These are phyloP conservation scores for Dynastes hyllus DNA, from an alignment of 2,888 invertebrate genomes.

Conservation along the genomic window DNA sequence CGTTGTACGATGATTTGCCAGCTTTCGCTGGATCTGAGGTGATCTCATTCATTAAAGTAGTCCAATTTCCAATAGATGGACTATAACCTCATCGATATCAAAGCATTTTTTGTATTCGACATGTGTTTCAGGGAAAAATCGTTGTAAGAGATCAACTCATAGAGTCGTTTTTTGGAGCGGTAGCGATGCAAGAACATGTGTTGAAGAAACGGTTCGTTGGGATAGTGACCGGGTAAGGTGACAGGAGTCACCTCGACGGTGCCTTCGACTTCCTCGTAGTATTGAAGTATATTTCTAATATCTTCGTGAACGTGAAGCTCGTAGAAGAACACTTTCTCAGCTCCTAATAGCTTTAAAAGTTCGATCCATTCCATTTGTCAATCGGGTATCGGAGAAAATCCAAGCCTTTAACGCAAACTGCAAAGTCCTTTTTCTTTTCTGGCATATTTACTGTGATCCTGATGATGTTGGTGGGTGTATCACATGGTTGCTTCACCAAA, in stretches of 20 bases:
- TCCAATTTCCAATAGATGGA: constrained; percentile 85
- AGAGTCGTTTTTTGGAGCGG: constrained; percentile 90
- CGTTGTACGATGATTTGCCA: constrained; percentile 72
- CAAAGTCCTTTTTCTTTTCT: constrained; percentile 79
- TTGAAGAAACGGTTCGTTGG: constrained; percentile 87
- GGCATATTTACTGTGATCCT: constrained; percentile 85
- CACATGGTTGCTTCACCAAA: constrained; percentile 85
- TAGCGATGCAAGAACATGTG: constrained; percentile 89
- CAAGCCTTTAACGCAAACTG: constrained; percentile 92
- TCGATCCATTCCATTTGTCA: constrained; percentile 93
- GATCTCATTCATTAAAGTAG: constrained; percentile 81
- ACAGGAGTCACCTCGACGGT: constrained; percentile 82
- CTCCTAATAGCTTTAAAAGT: constrained; percentile 86
- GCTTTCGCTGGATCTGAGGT: constrained; percentile 80
- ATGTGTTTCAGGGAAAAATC: constrained; percentile 93
- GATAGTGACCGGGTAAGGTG: constrained; percentile 88
- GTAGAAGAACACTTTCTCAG: constrained; percentile 91
- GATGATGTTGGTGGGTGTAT: constrained; percentile 85
- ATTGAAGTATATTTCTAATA: constrained; percentile 81
- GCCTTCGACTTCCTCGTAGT: constrained; percentile 55
- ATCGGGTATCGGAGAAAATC: constrained; percentile 90
- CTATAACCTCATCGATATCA: constrained; percentile 91
- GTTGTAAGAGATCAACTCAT: constrained; percentile 94
- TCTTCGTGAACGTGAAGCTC: constrained; percentile 90
- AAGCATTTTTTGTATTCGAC: constrained; percentile 84